Conservation (phyloP, 2,113 vertebrate species). For the Phalacrocorax aristotelis region DNA sequence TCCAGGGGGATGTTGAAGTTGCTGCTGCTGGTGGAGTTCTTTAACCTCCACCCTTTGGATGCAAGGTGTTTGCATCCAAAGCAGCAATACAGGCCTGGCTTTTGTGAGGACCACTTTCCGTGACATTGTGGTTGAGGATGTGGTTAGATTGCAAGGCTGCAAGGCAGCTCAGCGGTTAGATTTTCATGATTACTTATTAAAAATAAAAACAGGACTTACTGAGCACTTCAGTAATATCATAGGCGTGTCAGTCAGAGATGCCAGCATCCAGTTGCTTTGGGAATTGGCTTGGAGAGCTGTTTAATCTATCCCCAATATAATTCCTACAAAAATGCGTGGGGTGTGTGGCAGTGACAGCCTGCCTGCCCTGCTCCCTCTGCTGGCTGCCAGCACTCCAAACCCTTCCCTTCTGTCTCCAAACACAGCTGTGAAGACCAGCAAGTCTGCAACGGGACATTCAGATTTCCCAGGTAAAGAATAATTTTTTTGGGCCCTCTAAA, state of each 20-base stretch:
- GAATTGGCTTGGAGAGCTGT: neutral
- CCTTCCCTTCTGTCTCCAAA: slow-evolving; percentile 16
- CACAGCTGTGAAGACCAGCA: slow-evolving; percentile 90
- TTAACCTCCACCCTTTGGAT: neutral
- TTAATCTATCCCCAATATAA: neutral
- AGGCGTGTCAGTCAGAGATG: neutral
- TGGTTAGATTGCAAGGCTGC: neutral
- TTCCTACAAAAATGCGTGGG: neutral
- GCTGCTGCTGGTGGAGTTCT: neutral
- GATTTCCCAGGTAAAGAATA: slow-evolving; percentile 87
- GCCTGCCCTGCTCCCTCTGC: slow-evolving; percentile 19
- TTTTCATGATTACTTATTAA: neutral
- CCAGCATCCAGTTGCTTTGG: neutral
- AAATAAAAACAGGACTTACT: neutral
- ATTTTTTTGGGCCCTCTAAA: neutral
- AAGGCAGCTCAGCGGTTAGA: neutral
- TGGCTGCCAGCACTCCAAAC: neutral
- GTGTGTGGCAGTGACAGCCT: neutral
- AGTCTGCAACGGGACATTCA: slow-evolving; percentile 80
- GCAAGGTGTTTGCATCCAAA: neutral
- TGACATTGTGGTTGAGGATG: neutral
- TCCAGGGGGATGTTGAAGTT: neutral
- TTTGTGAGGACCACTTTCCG: neutral
- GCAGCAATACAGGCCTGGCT: neutral
- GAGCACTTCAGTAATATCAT: neutral